Percentiles rank a stretch among this genome's conserved stretches.
phyloP scores from a whole-genome alignment of 92 coral and sea anemone species.

The Metridium senile region DNA sequence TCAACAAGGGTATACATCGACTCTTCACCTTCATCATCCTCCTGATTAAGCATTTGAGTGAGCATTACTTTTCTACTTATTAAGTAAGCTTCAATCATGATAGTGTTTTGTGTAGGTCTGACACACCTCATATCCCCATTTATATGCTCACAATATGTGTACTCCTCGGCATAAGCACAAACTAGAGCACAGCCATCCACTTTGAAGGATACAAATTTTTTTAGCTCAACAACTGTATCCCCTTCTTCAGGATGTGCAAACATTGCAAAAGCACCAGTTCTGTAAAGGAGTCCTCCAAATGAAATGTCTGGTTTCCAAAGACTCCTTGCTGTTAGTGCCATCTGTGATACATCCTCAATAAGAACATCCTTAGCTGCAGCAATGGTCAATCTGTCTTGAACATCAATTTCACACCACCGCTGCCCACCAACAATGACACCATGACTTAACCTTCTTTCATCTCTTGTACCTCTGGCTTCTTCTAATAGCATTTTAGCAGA shows the following conservation, averaged over 20 bases:
- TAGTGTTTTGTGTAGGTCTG: conserved; percentile 41
- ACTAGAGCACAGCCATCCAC: conserved; percentile 37
- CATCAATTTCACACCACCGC: conserved; percentile 38
- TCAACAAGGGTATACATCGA: conserved; percentile 44
- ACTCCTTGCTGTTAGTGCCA: conserved; percentile 55
- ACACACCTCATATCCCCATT: conserved; percentile 29
- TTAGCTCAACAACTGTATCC: conserved; percentile 60
- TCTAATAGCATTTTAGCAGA: conserved; percentile 56
- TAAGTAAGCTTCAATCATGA: conserved; percentile 53
- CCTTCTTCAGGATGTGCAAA: conserved; percentile 60
- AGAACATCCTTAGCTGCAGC: conserved; percentile 33
- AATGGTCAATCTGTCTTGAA: conserved; percentile 46
- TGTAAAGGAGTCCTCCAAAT: conserved; percentile 67
- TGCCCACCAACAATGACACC: conserved; percentile 73
- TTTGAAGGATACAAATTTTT: conserved; percentile 54
- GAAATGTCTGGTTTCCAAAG: conserved; percentile 69
- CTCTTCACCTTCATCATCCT: conserved; percentile 12
- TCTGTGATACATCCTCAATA: conserved; percentile 41
- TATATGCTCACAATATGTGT: conserved; percentile 20
- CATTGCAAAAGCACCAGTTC: conserved; percentile 68
- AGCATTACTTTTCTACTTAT: conserved; percentile 77
- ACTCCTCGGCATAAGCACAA: conserved; percentile 10
- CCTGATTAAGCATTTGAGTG: conserved; percentile 15
- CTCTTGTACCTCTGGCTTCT: conserved; percentile 28
- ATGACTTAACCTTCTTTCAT: conserved; percentile 33